phyloP scores from a whole-genome alignment of 2,888 invertebrate genomes.

The Leucophenga maculata region DNA sequence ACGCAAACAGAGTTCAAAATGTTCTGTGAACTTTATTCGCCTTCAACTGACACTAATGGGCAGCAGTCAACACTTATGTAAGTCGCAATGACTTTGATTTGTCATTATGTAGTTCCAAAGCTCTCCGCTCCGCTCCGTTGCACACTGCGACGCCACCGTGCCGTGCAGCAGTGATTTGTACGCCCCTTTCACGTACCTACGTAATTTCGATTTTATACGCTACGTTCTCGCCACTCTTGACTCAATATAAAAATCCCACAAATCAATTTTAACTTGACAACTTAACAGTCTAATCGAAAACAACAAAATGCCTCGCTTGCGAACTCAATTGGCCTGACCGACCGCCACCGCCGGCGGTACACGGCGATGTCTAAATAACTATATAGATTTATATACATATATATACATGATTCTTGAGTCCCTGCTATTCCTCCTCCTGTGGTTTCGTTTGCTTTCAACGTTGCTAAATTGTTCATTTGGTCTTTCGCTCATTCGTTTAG shows the following conservation, averaged over 20 bases:
- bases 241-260: constrained; percentile 52
- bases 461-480: not conserved
- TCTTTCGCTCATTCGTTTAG: constrained; percentile 1
- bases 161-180: not conserved
- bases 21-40: constrained; percentile 15
- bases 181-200: not conserved
- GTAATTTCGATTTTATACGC: not conserved
- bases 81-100: constrained; percentile 14
- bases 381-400: too few species aligned
- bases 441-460: not conserved
- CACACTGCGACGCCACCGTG: too few species aligned
- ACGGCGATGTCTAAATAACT: too few species aligned
- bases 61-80: constrained; percentile 16
- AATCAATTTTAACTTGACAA: constrained; percentile 67
- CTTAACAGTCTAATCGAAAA: constrained; percentile 66
- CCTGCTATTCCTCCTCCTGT: not conserved
- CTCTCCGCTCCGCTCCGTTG: not conserved
- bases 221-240: not conserved
- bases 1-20: not conserved
- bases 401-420: not conserved
- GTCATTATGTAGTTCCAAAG: constrained; percentile 4
- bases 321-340: constrained; percentile 27
- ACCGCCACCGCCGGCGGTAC: not conserved
- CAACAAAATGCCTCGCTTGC: constrained; percentile 61
- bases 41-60: constrained; percentile 17